Evolutionary conservation across 2,113 vertebrate genomes (phyloP).

Genomic region (Lasiurus cinereus): DNA sequence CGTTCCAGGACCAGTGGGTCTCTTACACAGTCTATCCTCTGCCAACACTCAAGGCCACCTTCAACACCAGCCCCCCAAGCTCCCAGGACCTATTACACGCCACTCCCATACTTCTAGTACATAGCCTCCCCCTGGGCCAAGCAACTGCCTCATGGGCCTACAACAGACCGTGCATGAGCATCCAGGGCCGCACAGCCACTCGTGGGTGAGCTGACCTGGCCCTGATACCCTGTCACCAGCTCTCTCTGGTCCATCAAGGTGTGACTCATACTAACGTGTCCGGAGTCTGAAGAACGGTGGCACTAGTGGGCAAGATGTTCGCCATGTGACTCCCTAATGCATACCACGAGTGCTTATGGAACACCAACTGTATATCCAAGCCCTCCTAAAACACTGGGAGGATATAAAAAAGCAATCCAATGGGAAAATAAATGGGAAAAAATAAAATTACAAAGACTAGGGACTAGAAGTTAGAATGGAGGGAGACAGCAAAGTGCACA

Average conservation of each 20-base stretch:
- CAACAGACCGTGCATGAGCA: background rate
- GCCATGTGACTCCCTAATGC: background rate
- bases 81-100: no score
- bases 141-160: background rate
- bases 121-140: background rate
- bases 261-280: background rate
- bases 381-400: background rate
- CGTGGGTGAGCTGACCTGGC: background rate
- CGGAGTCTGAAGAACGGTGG: background rate
- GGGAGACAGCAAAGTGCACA: background rate
- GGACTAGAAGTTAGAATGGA: background rate
- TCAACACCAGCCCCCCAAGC: no score
- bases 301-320: background rate
- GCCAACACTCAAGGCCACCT: no score
- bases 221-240: no score
- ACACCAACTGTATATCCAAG: fast-evolving
- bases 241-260: background rate
- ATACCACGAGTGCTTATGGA: background rate
- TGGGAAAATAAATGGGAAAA: background rate
- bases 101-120: no score
- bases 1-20: no score
- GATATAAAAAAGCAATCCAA: background rate
- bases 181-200: background rate
- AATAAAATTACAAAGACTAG: background rate
- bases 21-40: no score